These are phyloP conservation scores for Sardina pilchardus DNA, from an alignment of 2,113 vertebrate genomes.

Conservation along the genomic window DNA sequence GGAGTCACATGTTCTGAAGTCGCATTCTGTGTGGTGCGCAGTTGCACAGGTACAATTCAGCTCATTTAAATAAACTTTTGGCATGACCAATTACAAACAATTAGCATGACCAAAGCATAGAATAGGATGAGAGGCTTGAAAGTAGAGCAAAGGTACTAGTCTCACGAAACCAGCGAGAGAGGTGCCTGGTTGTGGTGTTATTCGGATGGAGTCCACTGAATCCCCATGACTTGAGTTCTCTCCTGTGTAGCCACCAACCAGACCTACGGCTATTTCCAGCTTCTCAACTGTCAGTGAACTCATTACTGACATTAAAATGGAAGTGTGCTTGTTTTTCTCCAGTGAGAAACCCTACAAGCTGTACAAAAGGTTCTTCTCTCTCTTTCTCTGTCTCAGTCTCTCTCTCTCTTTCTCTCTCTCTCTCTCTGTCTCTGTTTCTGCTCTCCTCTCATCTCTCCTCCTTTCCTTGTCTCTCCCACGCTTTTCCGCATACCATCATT, in stretches of 20 bases:
- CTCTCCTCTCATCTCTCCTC: not conserved
- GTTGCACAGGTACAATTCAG: too few species aligned
- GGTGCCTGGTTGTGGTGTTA: not conserved
- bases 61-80: too few species aligned
- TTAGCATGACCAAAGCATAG: too few species aligned
- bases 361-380: not conserved
- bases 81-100: too few species aligned
- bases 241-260: not conserved
- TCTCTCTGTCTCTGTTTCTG: not conserved
- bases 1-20: not conserved
- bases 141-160: not conserved
- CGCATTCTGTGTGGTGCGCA: not conserved
- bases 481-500: not conserved
- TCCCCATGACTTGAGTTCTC: not conserved
- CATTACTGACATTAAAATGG: conserved; percentile 1
- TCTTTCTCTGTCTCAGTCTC: not conserved
- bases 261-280: not conserved
- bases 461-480: not conserved
- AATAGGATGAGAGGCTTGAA: too few species aligned
- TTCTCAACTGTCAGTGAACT: not conserved
- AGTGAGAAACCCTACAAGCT: not conserved
- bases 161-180: not conserved
- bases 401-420: not conserved
- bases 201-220: not conserved
- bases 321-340: not conserved